Conservation (phyloP, 2,113 vertebrate genomes). For the Heterotilapia buettikoferi region DNA sequence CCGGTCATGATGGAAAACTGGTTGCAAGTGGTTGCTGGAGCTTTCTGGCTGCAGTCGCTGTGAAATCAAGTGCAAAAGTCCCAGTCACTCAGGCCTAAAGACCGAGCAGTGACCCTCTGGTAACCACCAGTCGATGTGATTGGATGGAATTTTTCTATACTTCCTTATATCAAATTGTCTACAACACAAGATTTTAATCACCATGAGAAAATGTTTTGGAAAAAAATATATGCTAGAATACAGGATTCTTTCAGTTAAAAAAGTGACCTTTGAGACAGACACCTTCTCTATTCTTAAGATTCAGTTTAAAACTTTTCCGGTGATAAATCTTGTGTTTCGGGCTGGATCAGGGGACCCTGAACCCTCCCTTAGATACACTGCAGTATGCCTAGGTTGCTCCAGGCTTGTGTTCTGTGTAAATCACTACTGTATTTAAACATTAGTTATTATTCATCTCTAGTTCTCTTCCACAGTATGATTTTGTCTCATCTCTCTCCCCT, state of each 20-base stretch:
- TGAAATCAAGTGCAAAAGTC: not conserved
- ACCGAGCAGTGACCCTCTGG: not conserved
- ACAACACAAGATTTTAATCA: not conserved
- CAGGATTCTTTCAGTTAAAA: not conserved
- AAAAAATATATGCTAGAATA: not conserved
- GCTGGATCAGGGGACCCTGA: too few species aligned
- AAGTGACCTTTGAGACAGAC: not conserved
- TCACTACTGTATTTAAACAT: too few species aligned
- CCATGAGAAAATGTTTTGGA: not conserved
- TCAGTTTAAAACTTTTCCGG: too few species aligned
- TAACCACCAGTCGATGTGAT: not conserved
- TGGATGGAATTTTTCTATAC: not conserved
- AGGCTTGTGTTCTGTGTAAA: too few species aligned
- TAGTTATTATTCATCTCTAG: too few species aligned
- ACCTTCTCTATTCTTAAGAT: too few species aligned
- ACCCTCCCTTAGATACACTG: too few species aligned
- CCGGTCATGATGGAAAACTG: rapidly evolving
- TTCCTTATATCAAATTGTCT: not conserved
- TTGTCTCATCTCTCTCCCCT: too few species aligned
- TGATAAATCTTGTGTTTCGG: too few species aligned
- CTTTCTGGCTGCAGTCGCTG: not conserved
- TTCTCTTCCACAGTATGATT: too few species aligned
- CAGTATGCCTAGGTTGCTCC: too few species aligned
- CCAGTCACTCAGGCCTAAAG: not conserved
- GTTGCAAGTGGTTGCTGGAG: not conserved